Evolutionary conservation across 2,888 invertebrate species (phyloP).

Genomic region (Hoplodrina blanda): DNA sequence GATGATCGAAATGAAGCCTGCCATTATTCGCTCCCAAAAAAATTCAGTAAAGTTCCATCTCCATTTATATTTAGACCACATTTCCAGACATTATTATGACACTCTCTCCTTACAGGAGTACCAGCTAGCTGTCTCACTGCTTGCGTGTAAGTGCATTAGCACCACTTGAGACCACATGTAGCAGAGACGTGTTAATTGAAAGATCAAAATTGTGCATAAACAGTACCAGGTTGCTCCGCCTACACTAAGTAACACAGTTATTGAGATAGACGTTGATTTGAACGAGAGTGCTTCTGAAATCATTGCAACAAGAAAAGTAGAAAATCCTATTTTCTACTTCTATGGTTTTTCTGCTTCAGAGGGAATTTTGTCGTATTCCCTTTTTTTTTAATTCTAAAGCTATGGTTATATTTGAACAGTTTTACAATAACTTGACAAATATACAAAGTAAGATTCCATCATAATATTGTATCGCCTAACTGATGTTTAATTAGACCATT

Average conservation of each 20-base stretch:
- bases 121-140: slow-evolving; percentile 19
- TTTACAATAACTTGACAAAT: no score
- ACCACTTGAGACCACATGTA: slow-evolving; percentile 46
- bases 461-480: no score
- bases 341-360: neutral
- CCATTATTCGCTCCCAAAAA: neutral
- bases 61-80: slow-evolving; percentile 20
- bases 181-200: slow-evolving; percentile 54
- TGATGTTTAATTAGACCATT: no score
- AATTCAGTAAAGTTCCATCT: neutral
- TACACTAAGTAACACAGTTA: slow-evolving; percentile 14
- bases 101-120: slow-evolving; percentile 17
- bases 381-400: no score
- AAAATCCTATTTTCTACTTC: neutral
- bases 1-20: no score
- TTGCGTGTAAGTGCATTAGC: slow-evolving; percentile 43
- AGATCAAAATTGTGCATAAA: slow-evolving; percentile 60
- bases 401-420: no score
- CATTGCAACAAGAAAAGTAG: neutral
- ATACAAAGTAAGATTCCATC: no score
- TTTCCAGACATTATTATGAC: slow-evolving; percentile 20
- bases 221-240: slow-evolving; percentile 37
- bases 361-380: no score
- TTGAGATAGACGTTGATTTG: slow-evolving; percentile 7
- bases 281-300: neutral